phyloP scores from a whole-genome alignment of 2,113 vertebrate genomes.

The Phylloscopus trochiloides region DNA sequence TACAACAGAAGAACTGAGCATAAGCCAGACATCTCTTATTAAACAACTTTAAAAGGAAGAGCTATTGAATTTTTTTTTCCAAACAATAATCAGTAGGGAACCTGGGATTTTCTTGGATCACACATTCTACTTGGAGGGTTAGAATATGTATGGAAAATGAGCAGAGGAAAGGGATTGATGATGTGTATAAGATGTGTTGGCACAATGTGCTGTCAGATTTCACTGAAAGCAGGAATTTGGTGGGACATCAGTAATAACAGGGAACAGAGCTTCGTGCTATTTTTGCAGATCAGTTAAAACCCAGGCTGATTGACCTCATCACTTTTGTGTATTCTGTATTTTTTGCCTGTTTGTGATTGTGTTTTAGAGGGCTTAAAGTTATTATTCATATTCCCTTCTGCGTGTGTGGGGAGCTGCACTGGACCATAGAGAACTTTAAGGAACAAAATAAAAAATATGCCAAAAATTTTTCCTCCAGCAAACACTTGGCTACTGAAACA shows the following conservation, averaged over 20 bases:
- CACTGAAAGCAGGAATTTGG: not conserved
- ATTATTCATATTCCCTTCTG: not conserved
- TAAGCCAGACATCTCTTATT: not conserved
- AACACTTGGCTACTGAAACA: not conserved
- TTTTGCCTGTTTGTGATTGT: not conserved
- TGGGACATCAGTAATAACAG: not conserved
- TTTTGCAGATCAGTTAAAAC: not conserved
- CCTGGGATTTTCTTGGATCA: not conserved
- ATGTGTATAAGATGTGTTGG: not conserved
- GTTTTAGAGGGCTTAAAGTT: not conserved
- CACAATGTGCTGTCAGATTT: not conserved
- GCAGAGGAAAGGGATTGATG: not conserved
- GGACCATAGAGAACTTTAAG: not conserved
- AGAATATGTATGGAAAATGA: not conserved
- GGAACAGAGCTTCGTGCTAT: not conserved
- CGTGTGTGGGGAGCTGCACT: fast-evolving
- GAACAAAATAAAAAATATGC: not conserved
- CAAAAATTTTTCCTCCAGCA: not conserved
- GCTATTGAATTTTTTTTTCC: not conserved
- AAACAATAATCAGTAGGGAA: not conserved
- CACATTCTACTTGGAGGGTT: not conserved
- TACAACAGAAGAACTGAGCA: not conserved
- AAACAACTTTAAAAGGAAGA: not conserved
- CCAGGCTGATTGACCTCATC: not conserved
- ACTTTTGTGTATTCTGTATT: not conserved